Evolutionary conservation across 2,113 vertebrate genomes (phyloP), one percentile per base, ranked within the genome.

Genomic region (Zosterops japonicus): DNA sequence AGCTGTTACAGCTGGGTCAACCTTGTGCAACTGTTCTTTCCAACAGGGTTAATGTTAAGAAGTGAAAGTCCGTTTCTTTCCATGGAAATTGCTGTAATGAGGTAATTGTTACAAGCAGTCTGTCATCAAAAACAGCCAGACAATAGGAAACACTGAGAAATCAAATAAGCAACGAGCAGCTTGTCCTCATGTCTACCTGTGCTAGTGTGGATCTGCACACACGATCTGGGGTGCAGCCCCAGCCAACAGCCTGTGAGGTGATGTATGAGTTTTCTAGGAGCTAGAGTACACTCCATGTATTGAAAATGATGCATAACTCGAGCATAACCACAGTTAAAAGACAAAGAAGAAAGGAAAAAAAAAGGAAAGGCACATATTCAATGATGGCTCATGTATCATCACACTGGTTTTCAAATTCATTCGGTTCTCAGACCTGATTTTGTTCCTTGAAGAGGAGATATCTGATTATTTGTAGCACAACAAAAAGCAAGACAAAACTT

Each of bases 201-300:
- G 44, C 47, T 0, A 0, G 44, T 3, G 7, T 2, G 5, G 29
- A 67, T 53, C 49, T 46, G 47, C 64, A 42, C 7, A 14, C 39
- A 41, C 0, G 4, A 31, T 0, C 2, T 23, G 33, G 12, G 33
- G 12, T 41, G 29, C 57, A 67, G 42, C 11, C 19, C 24, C 1
- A 1, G 50, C 65, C 36, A 50, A 33, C 24, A 69, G 47, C 55
- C 74, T 69, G 41, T 1, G 3, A 84, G 61, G 28, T 2, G 8
- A 25, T 12, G 31, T 39, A 7, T 0, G 1, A 2, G 25, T 14
- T 64, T 84, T 85, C 50, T 9, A 61, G 28, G 20, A 71, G 76
- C 14, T 11, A 24, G 9, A 72, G 50, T 14, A 42, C 69, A 25
- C 16, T 24, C 2, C 15, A 5, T 25, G 14, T 21, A 74, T 72